Evolutionary conservation across 2,888 invertebrate genomes (phyloP).

Genomic region (Eristalis intricaria): DNA sequence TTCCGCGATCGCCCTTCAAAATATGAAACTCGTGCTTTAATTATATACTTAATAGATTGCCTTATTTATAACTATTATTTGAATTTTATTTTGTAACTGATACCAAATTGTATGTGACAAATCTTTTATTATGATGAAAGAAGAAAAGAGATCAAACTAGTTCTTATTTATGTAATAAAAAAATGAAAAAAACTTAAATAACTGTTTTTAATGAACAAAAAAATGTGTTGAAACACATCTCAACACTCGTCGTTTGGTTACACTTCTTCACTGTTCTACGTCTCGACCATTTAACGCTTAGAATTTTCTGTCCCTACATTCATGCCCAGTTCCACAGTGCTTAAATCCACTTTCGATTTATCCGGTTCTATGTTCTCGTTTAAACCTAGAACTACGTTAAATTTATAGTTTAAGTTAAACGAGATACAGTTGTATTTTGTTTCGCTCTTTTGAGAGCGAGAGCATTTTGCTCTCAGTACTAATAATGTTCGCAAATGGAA

Average conservation of each 20-base stretch:
- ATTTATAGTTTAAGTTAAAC: no score
- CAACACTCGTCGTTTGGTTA: neutral
- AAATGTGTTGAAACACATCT: neutral
- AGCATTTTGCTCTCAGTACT: no score
- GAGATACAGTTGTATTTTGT: no score
- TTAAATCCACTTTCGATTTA: no score
- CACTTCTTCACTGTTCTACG: no score
- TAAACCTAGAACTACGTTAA: no score
- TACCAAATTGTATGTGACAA: slow-evolving; percentile 70
- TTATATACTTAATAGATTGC: slow-evolving; percentile 45
- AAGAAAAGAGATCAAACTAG: slow-evolving; percentile 39
- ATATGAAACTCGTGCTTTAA: slow-evolving; percentile 54
- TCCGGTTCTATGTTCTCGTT: no score
- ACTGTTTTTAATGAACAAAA: neutral
- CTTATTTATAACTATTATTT: slow-evolving; percentile 24
- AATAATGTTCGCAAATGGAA: no score
- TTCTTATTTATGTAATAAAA: slow-evolving; percentile 64
- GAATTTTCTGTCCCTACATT: no score
- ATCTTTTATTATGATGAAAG: slow-evolving; percentile 54
- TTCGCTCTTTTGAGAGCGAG: no score
- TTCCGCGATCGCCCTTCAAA: slow-evolving; percentile 33
- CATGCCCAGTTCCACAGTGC: no score
- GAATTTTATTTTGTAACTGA: slow-evolving; percentile 63
- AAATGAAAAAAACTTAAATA: slow-evolving; percentile 7
- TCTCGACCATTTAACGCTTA: no score